Percentiles rank a stretch among this genome's conserved stretches.
Conservation (phyloP, 2,888 invertebrate genomes). For the Himalopsyche kuldschensis region DNA sequence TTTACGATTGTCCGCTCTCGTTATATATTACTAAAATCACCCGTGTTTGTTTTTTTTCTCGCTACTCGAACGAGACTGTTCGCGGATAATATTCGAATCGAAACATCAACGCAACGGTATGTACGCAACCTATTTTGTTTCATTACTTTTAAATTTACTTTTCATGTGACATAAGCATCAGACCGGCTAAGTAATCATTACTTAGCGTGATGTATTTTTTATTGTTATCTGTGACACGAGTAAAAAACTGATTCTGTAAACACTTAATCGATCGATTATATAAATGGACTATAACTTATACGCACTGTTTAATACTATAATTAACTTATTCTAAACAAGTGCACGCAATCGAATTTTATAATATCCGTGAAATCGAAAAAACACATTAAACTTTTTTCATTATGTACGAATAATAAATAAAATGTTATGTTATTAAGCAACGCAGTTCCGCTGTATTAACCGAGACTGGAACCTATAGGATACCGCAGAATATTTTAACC, state of each 20-base stretch:
- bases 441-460: too few relatives aligned
- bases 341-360: too few relatives aligned
- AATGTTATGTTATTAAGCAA: too few relatives aligned
- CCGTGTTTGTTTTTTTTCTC: neutral
- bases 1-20: neutral
- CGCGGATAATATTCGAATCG: neutral
- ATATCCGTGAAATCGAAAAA: too few relatives aligned
- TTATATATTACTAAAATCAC: neutral
- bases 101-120: neutral
- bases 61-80: neutral
- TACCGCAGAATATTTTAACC: too few relatives aligned
- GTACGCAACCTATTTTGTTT: neutral
- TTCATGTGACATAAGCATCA: neutral
- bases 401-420: too few relatives aligned
- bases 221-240: neutral
- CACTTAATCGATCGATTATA: neutral
- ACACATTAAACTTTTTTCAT: too few relatives aligned
- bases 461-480: too few relatives aligned
- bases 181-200: neutral
- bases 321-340: too few relatives aligned
- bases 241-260: neutral
- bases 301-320: too few relatives aligned
- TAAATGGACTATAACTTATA: neutral
- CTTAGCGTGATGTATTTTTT: neutral
- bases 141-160: neutral